These are phyloP conservation scores for Plagiodera versicolora DNA, from an alignment of 2,888 invertebrate genomes.

Conservation along the genomic window DNA sequence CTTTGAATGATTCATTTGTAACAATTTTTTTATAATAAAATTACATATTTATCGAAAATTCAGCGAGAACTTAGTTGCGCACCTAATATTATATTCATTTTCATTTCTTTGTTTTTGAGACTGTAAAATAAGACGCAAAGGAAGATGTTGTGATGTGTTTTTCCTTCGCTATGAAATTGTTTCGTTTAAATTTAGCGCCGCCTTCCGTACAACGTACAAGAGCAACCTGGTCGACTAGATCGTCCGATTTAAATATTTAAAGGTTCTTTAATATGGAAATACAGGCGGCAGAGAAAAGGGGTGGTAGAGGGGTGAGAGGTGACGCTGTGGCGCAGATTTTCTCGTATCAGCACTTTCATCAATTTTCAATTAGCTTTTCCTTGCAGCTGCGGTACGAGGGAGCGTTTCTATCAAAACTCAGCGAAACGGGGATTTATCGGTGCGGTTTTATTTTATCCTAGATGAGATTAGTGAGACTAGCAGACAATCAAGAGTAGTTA, in stretches of 20 bases:
- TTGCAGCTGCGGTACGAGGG: constrained; percentile 33
- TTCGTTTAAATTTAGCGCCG: too few species aligned
- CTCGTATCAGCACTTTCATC: constrained; percentile 41
- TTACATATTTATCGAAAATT: too few species aligned
- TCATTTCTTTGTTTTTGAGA: too few species aligned
- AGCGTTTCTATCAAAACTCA: constrained; percentile 28
- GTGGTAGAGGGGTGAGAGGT: constrained; percentile 1
- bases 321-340: constrained; percentile 18
- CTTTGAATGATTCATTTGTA: too few species aligned
- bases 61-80: too few species aligned
- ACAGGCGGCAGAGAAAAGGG: constrained; percentile 19
- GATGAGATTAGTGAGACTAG: neutral
- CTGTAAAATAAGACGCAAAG: too few species aligned
- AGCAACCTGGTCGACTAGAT: neutral
- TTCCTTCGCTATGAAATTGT: too few species aligned
- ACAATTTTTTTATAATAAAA: too few species aligned
- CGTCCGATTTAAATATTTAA: constrained; percentile 41
- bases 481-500: too few species aligned
- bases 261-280: constrained; percentile 40
- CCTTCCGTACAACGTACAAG: too few species aligned
- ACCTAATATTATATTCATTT: too few species aligned
- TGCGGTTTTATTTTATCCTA: neutral
- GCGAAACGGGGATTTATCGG: constrained; percentile 11
- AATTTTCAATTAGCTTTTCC: constrained; percentile 44
- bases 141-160: too few species aligned